Evolutionary conservation across 2,888 invertebrate genomes (phyloP).

Genomic region (Celastrina argiolus): DNA sequence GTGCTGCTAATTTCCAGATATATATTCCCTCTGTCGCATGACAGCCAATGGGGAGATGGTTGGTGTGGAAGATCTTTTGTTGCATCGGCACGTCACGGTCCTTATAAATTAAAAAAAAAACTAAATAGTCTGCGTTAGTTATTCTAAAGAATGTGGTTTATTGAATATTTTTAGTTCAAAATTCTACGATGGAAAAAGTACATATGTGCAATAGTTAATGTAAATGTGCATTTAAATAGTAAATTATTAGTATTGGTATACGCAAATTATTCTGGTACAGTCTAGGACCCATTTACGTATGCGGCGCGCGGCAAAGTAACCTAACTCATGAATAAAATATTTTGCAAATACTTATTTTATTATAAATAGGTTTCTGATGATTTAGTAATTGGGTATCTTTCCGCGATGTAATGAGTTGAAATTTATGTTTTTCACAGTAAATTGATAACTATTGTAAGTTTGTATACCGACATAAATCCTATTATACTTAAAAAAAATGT

Average conservation of each 20-base stretch:
- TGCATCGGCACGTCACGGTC: no score
- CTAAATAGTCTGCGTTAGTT: no score
- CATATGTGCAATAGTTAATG: conserved; percentile 17
- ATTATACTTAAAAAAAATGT: no score
- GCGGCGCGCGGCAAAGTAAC: conserved; percentile 25
- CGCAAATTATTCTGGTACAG: conserved; percentile 20
- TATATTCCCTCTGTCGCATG: no score
- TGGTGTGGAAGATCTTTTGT: no score
- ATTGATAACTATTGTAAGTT: neutral
- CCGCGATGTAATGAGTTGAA: neutral
- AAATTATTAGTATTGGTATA: conserved; percentile 20
- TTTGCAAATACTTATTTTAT: neutral
- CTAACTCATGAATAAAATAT: conserved; percentile 23
- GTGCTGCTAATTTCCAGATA: no score
- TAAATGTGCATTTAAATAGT: conserved; percentile 20
- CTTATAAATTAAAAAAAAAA: no score
- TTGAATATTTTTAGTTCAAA: neutral
- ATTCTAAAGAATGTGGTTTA: neutral
- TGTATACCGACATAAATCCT: no score
- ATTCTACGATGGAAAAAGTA: neutral
- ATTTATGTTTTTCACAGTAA: neutral
- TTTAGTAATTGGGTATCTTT: conserved; percentile 2
- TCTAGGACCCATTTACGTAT: conserved; percentile 25
- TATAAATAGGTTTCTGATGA: conserved; percentile 10
- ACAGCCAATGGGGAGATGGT: no score